phyloP scores from a whole-genome alignment of 2,888 invertebrate genomes.

The Tinea pellionella region DNA sequence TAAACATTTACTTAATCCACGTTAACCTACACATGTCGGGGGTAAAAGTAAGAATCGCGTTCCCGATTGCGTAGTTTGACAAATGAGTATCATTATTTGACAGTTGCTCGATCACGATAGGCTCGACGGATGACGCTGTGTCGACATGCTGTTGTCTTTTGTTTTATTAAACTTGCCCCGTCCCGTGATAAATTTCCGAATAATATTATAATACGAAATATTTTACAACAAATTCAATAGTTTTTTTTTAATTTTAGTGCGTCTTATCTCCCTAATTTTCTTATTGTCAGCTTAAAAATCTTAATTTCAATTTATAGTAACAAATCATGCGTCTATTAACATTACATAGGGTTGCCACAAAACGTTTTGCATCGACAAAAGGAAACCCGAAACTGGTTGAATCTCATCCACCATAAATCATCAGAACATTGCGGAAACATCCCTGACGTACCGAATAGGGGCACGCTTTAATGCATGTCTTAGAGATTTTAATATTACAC shows the following conservation, averaged over 20 bases:
- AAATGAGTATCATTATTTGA: slow-evolving; percentile 68
- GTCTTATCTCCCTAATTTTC: too few relatives aligned
- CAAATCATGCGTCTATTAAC: slow-evolving; percentile 31
- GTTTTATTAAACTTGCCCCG: slow-evolving; percentile 61
- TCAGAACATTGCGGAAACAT: slow-evolving; percentile 36
- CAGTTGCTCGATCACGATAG: slow-evolving; percentile 45
- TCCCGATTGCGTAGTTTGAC: slow-evolving; percentile 50
- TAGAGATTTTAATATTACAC: neutral
- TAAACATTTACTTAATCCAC: slow-evolving; percentile 1
- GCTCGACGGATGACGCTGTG: slow-evolving; percentile 29
- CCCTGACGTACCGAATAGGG: slow-evolving; percentile 36
- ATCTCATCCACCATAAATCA: slow-evolving; percentile 51
- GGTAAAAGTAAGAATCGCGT: neutral
- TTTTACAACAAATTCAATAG: too few relatives aligned
- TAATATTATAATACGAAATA: neutral
- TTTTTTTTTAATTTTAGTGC: too few relatives aligned
- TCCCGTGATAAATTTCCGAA: slow-evolving; percentile 18
- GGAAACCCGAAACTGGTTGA: slow-evolving; percentile 38
- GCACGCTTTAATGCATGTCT: slow-evolving; percentile 34
- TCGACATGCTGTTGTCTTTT: slow-evolving; percentile 63
- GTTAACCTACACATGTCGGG: neutral
- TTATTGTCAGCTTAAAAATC: too few relatives aligned
- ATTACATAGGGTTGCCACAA: slow-evolving; percentile 36
- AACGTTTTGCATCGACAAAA: slow-evolving; percentile 34
- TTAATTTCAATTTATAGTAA: neutral